A percentile compares a stretch with the other conserved stretches of the same genome.
phyloP scores from a whole-genome alignment of 1,140 invertebrate genomes.

The Cherax quadricarinatus region DNA sequence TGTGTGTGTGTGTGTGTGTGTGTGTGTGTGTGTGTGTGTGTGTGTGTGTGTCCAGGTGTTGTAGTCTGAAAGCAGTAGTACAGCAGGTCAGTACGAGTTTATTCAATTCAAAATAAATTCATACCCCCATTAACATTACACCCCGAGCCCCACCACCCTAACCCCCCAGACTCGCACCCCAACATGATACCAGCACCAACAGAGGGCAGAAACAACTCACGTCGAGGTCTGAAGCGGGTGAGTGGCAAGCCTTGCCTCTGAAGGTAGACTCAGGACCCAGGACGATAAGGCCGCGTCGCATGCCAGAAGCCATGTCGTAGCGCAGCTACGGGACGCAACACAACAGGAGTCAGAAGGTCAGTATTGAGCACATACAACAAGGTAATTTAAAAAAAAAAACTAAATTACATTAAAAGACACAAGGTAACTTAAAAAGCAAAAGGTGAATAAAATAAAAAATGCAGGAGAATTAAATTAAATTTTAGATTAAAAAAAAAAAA shows the following conservation, averaged over 20 bases:
- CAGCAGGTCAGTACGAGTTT: too few species aligned
- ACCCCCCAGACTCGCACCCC: background rate
- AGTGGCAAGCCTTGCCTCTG: background rate
- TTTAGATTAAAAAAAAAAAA: too few species aligned
- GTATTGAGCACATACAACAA: background rate
- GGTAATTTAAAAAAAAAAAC: background rate
- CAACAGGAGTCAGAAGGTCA: too few species aligned
- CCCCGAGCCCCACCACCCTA: too few species aligned
- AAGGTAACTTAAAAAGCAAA: background rate
- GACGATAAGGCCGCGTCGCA: conserved; percentile 34
- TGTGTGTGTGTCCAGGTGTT: background rate
- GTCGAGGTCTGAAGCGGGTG: background rate
- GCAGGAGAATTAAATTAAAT: too few species aligned
- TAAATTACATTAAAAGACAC: too few species aligned
- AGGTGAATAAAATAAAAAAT: background rate
- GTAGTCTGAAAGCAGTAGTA: background rate
- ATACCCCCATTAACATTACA: background rate
- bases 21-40: conserved; percentile 21
- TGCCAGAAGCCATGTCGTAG: conserved; percentile 15
- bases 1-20: conserved; percentile 21
- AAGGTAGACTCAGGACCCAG: conserved; percentile 48
- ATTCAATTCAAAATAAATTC: too few species aligned
- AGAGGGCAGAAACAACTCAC: background rate
- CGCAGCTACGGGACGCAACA: background rate
- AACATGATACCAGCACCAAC: too few species aligned